Conservation (phyloP, 2,888 invertebrate species). For the Euplagia quadripunctaria region DNA sequence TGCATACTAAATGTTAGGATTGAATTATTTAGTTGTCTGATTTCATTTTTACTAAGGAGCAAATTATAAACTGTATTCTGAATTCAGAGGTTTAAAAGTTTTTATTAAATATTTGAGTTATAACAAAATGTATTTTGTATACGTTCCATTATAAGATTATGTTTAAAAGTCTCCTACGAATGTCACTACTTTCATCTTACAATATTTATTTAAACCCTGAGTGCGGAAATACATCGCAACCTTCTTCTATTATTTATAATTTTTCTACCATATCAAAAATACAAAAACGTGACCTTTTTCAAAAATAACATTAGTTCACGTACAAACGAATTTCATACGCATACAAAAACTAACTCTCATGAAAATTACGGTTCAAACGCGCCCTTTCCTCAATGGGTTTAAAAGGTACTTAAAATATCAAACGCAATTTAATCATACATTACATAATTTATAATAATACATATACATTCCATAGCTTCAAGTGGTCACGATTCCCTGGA, state of each 20-base stretch:
- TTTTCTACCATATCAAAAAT: background rate
- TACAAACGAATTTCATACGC: background rate
- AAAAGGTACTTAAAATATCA: slow-evolving; percentile 18
- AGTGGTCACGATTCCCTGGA: background rate
- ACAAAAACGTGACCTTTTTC: background rate
- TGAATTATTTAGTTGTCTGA: too few relatives aligned
- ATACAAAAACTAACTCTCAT: slow-evolving; percentile 13
- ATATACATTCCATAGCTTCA: slow-evolving; percentile 7
- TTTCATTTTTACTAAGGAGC: too few relatives aligned
- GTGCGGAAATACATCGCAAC: background rate
- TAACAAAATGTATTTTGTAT: background rate
- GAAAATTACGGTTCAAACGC: slow-evolving; percentile 18
- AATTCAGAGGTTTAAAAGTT: too few relatives aligned
- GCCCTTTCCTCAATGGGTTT: background rate
- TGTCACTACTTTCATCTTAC: background rate
- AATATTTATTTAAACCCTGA: background rate
- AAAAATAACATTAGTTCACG: background rate
- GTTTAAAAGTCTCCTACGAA: too few relatives aligned
- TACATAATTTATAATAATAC: slow-evolving; percentile 13
- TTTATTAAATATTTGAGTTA: background rate
- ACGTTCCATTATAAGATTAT: background rate
- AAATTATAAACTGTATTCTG: too few relatives aligned
- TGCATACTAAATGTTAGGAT: too few relatives aligned
- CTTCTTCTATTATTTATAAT: background rate
- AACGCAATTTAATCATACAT: slow-evolving; percentile 10